Evolutionary conservation across 2,797 vertebrate species (phyloP), one percentile per base, ranked within the genome.

Genomic region (Melanotaenia boesemani): DNA sequence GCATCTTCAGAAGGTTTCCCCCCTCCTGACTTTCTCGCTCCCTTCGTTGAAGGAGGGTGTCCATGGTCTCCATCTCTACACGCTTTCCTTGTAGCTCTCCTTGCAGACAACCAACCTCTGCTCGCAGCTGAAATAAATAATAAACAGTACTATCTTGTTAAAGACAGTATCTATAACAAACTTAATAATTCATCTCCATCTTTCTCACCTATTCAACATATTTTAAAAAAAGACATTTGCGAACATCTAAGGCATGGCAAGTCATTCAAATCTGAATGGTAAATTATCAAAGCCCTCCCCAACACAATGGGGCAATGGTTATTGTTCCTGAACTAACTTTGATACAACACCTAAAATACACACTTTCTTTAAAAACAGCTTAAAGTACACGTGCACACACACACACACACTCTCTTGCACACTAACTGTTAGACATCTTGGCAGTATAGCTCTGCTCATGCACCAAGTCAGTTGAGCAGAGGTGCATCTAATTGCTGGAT

Each of bases 1-100:
- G 92, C 95, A 98, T 94, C 34, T 94, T 84, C n/a, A 98, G 87
- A 41, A 97, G 95, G 86, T 96, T 95, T 0, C 93, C 91, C 54
- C 92, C 96, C 83, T 96, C 97, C 72, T 96, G 95, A 81, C 95
- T 95, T 78, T 98, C 98, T 52, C 96, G 87, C 39, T 96, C 95
- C 5, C 91, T 82, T 16, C 92, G 88, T 63, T 96, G 95, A 75
- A 96, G 93, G 0, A 98, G 93, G 0, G 76, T 93, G 74, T 96
- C 95, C 69, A 98, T 83, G 0, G 88, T 94, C 62, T 96, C 95
- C 90, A 98, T 94, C 71, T 97, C 96, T 0, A 84, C 83, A n/a
- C 87, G 91, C 41, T 94, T 94, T 3, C 94, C 94, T 55, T 95
- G 92, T 8, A 96, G 68, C 77, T 97, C 94, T 37, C 30, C 89